Base-by-base conservation (phyloP, 2,888 invertebrate genomes). In the Nycteola revayana region DNA sequence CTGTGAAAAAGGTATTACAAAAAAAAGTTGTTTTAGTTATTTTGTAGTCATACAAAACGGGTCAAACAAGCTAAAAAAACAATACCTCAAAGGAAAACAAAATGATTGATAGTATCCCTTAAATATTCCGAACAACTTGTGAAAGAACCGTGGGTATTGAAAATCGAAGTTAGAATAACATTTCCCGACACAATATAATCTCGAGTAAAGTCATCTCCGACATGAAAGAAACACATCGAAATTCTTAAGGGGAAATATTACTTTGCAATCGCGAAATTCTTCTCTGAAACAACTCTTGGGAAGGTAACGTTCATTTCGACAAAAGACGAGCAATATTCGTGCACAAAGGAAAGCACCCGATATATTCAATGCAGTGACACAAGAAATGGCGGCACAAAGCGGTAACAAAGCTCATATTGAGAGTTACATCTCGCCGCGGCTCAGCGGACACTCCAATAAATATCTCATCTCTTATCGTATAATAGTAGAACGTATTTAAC, bases 341-440 rank as follows among this genome's bases (percentile, higher is more conserved):
- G 81, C 83, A 87, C 87, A 87, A 87, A 87, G 87, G 86, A 78
- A 75, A 79, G 76, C 82, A 75, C 75, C 78, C 86, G 85, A 87
- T 87, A 87, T 87, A 87, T 87, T 87, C 86, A 85, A 86, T 86
- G 88, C 85, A 85, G 86, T 87, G 87, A 87, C 87, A 86, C 79
- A 86, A 86, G 86, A 85, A 86, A 85, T 80, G 76, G 78, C 79
- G 81, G 75, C 76, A 75, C 80, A 75, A 76, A 80, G 81, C 82
- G 81, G 83, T 84, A 80, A 84, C 86, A 86, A 87, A 87, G 84
- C 84, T 85, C 80, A 84, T 75, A 86, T 85, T 82, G 84, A 75
- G 76, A 81, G 79, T 82, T 75, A 82, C 78, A 75, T 65, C 54
- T 32, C 32, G 31, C 25, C 11, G 17, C 31, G 38, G 10, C 29